A percentile compares a stretch with the other conserved stretches of the same genome.
Evolutionary conservation across 2,113 vertebrate genomes (phyloP).

Genomic region (Brachyistius frenatus): DNA sequence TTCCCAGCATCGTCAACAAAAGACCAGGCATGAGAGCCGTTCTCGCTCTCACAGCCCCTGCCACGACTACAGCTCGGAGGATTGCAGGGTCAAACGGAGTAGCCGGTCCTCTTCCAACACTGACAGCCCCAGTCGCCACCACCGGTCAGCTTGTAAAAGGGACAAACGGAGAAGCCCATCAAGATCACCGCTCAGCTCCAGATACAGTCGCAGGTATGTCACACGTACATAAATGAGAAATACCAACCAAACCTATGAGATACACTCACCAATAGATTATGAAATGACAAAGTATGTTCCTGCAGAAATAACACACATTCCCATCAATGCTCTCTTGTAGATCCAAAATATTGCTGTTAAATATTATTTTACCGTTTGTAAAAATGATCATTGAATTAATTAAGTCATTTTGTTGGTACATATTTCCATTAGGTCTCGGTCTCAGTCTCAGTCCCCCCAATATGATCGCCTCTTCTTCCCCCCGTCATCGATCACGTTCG

Average conservation of each 20-base stretch:
- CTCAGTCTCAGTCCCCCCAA: slow-evolving; percentile 27
- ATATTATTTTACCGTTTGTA: too few species aligned
- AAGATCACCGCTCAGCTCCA: slow-evolving; percentile 12
- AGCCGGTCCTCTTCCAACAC: slow-evolving; percentile 62
- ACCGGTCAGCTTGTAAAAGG: background rate
- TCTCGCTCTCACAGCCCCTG: slow-evolving; percentile 71
- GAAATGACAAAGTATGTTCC: too few species aligned
- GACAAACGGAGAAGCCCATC: slow-evolving; percentile 35
- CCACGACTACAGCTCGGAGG: background rate
- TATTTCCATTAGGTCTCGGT: slow-evolving; percentile 19
- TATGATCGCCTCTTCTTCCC: background rate
- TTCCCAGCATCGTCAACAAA: slow-evolving; percentile 23
- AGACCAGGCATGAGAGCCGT: slow-evolving; percentile 12
- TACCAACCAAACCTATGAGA: too few species aligned
- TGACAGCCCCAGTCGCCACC: slow-evolving; percentile 50
- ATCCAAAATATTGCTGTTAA: too few species aligned
- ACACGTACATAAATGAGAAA: too few species aligned
- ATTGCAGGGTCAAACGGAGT: slow-evolving; percentile 14
- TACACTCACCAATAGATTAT: too few species aligned
- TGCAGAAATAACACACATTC: too few species aligned
- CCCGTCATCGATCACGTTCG: background rate
- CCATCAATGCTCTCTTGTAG: too few species aligned
- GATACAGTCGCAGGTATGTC: slow-evolving; percentile 56
- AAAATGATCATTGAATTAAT: too few species aligned
- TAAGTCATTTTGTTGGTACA: background rate